Conservation (phyloP, 1,140 invertebrate species). For the Drosophila jambulina region DNA sequence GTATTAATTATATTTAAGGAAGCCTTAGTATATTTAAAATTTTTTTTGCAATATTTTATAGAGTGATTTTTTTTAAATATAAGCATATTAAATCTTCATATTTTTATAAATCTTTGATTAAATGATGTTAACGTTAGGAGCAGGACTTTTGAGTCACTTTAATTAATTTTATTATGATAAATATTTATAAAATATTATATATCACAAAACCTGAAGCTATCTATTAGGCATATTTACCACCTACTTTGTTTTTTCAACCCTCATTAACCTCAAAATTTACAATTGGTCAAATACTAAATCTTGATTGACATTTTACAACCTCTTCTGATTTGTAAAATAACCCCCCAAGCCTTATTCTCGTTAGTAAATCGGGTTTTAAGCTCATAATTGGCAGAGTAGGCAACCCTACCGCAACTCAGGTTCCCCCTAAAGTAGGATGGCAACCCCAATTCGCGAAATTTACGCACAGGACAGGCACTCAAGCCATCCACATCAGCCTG, state of each 20-base stretch:
- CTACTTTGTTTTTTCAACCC: too few species aligned
- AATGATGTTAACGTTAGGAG: too few species aligned
- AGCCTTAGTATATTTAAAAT: not conserved
- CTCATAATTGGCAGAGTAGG: slow-evolving; percentile 62
- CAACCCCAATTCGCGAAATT: slow-evolving; percentile 3
- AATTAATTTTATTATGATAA: not conserved
- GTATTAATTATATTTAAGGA: not conserved
- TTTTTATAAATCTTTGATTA: too few species aligned
- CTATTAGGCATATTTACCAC: not conserved
- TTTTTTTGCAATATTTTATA: not conserved
- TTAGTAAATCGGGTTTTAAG: slow-evolving; percentile 53
- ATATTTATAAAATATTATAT: not conserved
- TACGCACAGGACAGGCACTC: slow-evolving; percentile 52
- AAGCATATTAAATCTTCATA: not conserved
- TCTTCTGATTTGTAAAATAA: not conserved
- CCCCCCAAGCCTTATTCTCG: slow-evolving; percentile 13
- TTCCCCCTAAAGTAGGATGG: not conserved
- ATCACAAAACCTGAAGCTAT: not conserved
- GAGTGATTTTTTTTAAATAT: not conserved
- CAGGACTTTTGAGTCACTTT: too few species aligned
- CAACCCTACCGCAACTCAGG: not conserved
- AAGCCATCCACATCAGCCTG: slow-evolving; percentile 43
- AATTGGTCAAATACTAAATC: not conserved
- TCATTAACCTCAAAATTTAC: not conserved
- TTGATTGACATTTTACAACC: slow-evolving; percentile 10